Percentiles rank a stretch among this genome's conserved stretches.
Evolutionary conservation across 2,797 vertebrate species (phyloP).

Genomic region (Ctenopoma multispine): DNA sequence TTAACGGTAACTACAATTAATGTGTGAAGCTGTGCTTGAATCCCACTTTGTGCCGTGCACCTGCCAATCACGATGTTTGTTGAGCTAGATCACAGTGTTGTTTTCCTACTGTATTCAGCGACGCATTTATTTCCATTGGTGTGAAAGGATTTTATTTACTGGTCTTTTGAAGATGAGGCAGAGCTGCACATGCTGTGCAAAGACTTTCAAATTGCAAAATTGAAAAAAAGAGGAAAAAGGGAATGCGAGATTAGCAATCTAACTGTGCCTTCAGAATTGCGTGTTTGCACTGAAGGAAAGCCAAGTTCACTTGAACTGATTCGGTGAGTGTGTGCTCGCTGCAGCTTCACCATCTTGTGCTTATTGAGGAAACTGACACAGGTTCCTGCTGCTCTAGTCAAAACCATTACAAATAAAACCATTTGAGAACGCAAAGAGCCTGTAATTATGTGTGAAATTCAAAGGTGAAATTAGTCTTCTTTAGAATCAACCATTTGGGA

Average conservation of each 20-base stretch:
- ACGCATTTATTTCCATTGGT: constrained; percentile 72
- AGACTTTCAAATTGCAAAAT: constrained; percentile 76
- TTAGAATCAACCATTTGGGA: constrained; percentile 42
- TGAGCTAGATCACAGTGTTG: constrained; percentile 76
- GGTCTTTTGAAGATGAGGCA: constrained; percentile 76
- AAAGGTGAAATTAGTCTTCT: constrained; percentile 11
- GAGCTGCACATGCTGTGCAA: constrained; percentile 67
- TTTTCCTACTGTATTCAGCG: constrained; percentile 76
- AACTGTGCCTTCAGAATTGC: constrained; percentile 40
- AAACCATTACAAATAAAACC: constrained; percentile 9
- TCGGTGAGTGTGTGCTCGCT: constrained; percentile 17
- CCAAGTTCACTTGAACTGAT: not conserved
- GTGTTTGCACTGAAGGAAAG: constrained; percentile 36
- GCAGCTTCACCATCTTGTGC: constrained; percentile 20
- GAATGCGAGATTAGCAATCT: constrained; percentile 44
- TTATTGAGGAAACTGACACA: constrained; percentile 8
- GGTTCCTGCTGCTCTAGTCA: constrained; percentile 1
- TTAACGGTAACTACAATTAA: constrained; percentile 80
- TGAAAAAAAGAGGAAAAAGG: constrained; percentile 22
- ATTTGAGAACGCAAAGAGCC: constrained; percentile 5
- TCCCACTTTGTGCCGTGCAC: constrained; percentile 72
- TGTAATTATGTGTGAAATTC: not conserved
- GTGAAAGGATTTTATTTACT: constrained; percentile 73
- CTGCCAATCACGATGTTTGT: constrained; percentile 81
- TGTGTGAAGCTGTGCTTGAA: constrained; percentile 75